Conservation (phyloP, 1,140 invertebrate species). For the Drosophila ambigua region DNA sequence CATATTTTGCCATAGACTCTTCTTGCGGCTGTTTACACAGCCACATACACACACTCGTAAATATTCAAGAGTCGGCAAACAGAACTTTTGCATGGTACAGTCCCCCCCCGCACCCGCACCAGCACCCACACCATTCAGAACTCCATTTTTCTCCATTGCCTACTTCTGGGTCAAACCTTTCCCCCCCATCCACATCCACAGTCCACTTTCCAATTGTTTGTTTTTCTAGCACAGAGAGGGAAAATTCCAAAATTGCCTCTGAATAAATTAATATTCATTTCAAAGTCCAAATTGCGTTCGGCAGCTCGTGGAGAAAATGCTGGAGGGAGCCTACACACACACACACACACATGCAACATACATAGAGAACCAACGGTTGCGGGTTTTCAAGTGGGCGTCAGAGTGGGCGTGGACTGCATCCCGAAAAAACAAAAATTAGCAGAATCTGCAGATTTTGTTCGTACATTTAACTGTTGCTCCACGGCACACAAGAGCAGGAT, state of each 20-base stretch:
- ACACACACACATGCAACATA: slow-evolving; percentile 23
- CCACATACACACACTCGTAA: slow-evolving; percentile 30
- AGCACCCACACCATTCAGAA: slow-evolving; percentile 27
- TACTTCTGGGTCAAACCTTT: slow-evolving; percentile 27
- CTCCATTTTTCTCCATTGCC: slow-evolving; percentile 38
- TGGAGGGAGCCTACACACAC: neutral
- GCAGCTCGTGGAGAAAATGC: slow-evolving; percentile 1
- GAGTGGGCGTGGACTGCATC: neutral
- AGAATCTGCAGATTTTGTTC: slow-evolving; percentile 1
- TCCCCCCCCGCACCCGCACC: no score
- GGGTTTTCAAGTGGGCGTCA: no score
- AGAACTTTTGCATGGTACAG: slow-evolving; percentile 51
- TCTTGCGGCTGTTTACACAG: slow-evolving; percentile 47
- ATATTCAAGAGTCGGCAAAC: slow-evolving; percentile 58
- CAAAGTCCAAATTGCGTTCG: slow-evolving; percentile 59
- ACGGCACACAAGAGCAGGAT: no score
- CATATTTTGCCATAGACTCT: slow-evolving; percentile 32
- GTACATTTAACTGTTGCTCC: no score
- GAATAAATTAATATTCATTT: slow-evolving; percentile 75
- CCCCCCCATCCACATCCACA: neutral
- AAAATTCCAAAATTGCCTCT: slow-evolving; percentile 62
- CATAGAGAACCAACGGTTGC: slow-evolving; percentile 27
- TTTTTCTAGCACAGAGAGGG: slow-evolving; percentile 5
- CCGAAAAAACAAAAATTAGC: neutral
- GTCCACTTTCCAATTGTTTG: slow-evolving; percentile 16